Base-by-base conservation (phyloP, 2,888 invertebrate genomes). In the Parthenolecanium corni region DNA sequence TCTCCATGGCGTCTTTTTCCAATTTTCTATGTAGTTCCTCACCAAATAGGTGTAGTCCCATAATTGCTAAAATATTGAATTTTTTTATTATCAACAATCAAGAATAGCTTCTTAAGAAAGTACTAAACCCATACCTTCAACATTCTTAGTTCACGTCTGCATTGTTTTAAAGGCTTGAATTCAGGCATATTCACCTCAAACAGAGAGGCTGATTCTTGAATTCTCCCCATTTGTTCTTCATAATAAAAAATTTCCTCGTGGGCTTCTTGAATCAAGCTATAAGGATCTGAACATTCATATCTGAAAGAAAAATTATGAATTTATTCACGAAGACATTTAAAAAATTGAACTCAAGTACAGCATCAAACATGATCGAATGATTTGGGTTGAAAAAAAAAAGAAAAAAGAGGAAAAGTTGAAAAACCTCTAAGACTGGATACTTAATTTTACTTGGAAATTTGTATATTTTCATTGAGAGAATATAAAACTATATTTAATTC, bases 1-100 rank as follows among this genome's bases (percentile, higher is more conserved):
- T 64, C 90, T 81, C 96, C 96, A 96, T 0, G 91, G 90, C 0
- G 95, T 95, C 1, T 89, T 92, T 74, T 95, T 95, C 96, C 96
- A 96, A 72, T 94, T 92, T 70, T 92, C 89, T 65, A 96, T 90
- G 71, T 89, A 87, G 3, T 90, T 89, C 68, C 84, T 83, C 2
- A 96, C 93, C 68, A 94, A 90, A 71, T 82, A 81, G 11, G 89
- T 85, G 72, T 95, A 94, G 76, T 96, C 95, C 96, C 96, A 96
- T 12, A 96, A 79, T 82, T 91, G 89, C 83, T 92, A 72, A 57
- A 47, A 62, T 25, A 58, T 49, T 44, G 20, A 18, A 18, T 6
- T 18, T 44, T 44, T 44, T 44, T 44, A 44, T 6, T 44, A 44
- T 18, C 20, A 31, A 31, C 31, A 31, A 6, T 44, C 44, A 20